Conservation (phyloP, 2,797 vertebrate species). For the Artibeus lituratus region DNA sequence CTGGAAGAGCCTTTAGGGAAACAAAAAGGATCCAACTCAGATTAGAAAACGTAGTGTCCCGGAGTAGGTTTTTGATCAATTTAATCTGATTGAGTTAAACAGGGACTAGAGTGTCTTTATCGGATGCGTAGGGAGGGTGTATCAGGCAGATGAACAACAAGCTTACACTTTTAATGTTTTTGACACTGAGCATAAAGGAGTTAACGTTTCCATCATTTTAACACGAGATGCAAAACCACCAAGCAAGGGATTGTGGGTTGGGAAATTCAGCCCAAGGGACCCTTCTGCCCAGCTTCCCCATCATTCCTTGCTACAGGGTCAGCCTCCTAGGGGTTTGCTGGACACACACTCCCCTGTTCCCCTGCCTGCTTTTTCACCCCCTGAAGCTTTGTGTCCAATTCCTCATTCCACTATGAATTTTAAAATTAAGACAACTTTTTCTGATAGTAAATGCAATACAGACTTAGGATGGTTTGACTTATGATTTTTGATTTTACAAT, state of each 20-base stretch:
- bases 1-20: neutral
- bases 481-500: neutral
- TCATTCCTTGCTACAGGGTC: neutral
- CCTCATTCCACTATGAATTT: neutral
- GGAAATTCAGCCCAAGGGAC: neutral
- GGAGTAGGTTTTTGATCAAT: neutral
- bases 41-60: neutral
- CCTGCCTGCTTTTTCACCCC: neutral
- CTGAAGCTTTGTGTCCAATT: neutral
- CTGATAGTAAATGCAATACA: neutral
- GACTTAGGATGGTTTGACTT: neutral
- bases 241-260: neutral
- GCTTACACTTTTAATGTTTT: neutral
- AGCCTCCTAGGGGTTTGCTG: neutral
- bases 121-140: neutral
- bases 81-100: neutral
- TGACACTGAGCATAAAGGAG: neutral
- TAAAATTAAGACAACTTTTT: neutral
- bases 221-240: neutral
- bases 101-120: neutral
- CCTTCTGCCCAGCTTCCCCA: neutral
- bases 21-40: neutral
- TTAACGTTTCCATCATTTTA: neutral
- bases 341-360: accelerated
- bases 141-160: neutral